These are phyloP conservation scores for Amphibalanus amphitrite DNA, from an alignment of 1,140 invertebrate genomes.

Conservation along the genomic window DNA sequence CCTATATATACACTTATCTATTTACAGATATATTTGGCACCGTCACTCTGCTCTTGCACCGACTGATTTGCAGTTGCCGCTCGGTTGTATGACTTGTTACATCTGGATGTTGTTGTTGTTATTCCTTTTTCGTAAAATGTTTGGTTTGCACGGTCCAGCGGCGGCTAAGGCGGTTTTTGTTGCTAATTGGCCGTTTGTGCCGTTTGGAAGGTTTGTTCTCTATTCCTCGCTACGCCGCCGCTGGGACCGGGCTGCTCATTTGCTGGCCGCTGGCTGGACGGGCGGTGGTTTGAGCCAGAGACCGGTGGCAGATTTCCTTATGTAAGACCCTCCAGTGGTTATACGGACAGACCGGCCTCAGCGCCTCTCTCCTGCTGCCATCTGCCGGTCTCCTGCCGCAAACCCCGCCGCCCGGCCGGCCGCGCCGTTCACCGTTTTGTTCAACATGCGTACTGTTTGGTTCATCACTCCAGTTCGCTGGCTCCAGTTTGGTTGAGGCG, in stretches of 20 bases:
- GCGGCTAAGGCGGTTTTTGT: too few species aligned
- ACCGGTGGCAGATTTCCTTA: too few species aligned
- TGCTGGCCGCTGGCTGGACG: neutral
- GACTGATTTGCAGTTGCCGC: neutral
- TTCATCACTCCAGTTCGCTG: neutral
- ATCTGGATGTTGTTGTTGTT: too few species aligned
- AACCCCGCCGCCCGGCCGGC: neutral
- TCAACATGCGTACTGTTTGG: neutral
- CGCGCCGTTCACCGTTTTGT: neutral
- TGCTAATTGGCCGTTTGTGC: too few species aligned
- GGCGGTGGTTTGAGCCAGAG: too few species aligned
- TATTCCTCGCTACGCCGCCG: too few species aligned
- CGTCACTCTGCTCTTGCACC: neutral
- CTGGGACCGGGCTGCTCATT: neutral
- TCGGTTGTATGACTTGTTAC: neutral
- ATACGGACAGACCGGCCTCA: too few species aligned
- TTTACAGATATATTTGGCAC: constrained; percentile 8
- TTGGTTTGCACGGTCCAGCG: neutral
- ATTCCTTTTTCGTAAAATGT: neutral
- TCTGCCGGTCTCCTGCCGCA: neutral
- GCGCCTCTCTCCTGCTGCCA: neutral
- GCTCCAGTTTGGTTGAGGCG: neutral
- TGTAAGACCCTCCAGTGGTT: too few species aligned
- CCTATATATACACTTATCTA: constrained; percentile 11
- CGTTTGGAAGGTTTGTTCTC: too few species aligned